Base-by-base conservation (phyloP, 1,140 invertebrate species). In the Phymorhynchus buccinoides region DNA sequence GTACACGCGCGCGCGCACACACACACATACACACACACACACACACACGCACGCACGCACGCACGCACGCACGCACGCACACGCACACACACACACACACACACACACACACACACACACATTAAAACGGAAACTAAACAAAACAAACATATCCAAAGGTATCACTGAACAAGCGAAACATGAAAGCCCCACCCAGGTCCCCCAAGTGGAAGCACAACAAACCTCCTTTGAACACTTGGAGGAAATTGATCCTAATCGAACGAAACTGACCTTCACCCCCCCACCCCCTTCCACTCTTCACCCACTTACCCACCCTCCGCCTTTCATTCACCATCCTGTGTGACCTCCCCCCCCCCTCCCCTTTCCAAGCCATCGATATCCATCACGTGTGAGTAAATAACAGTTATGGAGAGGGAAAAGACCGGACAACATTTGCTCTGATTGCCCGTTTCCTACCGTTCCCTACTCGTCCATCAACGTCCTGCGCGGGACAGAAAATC, bases 381-480 rank as follows among this genome's bases (percentile, higher is more conserved):
- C 77, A 41, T 79, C 77, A 79, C 30, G 6, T n/a, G 7, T 6
- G 77, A 52, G 77, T 79, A 79, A 79, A 79, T 79, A 79, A 79
- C 77, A 4, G 41, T 79, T 79, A 52, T 79, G 77, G 16, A 79
- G 27, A 39, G 77, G 27, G n/a, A 52, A 52, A 52, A 18, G 48
- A 52, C 48, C 48, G 48, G 48, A 52, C 48, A 52, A 52, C 48
- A 52, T 52, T 52, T 52, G 48, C 48, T 52, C 12, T 52, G 48
- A 52, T 52, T 52, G 48, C 48, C 48, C 48, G 22, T 52, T 52
- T 52, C 48, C 48, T 52, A 52, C 48, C 48, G 48, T 52, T 52
- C 48, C 48, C 48, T 18, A 52, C 48, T 14, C 12, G 48, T 52
- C 48, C 12, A 14, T 14, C 22, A 52, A 52, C 48, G 48, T 52